Base-by-base conservation (phyloP, 2,888 invertebrate species). In the Caenorhabditis sinica region DNA sequence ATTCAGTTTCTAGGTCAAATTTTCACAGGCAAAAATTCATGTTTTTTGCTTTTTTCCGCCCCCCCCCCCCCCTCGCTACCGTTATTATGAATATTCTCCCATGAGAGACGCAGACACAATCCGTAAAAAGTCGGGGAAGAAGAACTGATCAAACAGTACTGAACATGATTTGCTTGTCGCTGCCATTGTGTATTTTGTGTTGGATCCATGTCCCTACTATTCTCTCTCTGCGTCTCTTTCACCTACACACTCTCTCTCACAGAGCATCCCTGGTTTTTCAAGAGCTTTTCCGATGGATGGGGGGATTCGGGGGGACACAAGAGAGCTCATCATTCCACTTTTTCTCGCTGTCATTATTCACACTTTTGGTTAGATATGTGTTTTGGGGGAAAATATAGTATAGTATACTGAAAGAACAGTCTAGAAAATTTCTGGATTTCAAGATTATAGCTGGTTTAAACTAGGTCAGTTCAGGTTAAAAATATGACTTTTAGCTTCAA, bases 131-230 rank as follows among this genome's bases (percentile, higher is more conserved):
- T 11, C 20, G 30, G 28, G 28, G 28, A 33, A 30, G 23, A 53
- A 68, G 60, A 76, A 76, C 75, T 76, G 60, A 76, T 76, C 75
- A 76, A 76, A 76, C 68, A 76, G 68, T 76, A 76, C 66, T 76
- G 75, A 76, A 76, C 75, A 76, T 66, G 75, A 75, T 63, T 45
- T 45, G 15, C 45, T 45, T 45, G 5, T 45, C 15, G 4, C 45
- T 15, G 5, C 17, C 45, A 4, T 43, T 66, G 65, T 66, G 65
- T 65, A 23, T 65, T 65, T 65, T 65, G 65, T 65, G 65, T 45
- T 65, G 65, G 65, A 65, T 45, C 43, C 45, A 45, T 43, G 45
- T 65, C 65, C 53, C 25, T 40, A 36, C 23, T n/a, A n/a, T n/a
- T n/a, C n/a, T 65, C 63, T 25, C 56, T 74, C 25, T 53, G 53